Conservation (phyloP, 2,113 vertebrate species). For the Orientallactaga bullata region DNA sequence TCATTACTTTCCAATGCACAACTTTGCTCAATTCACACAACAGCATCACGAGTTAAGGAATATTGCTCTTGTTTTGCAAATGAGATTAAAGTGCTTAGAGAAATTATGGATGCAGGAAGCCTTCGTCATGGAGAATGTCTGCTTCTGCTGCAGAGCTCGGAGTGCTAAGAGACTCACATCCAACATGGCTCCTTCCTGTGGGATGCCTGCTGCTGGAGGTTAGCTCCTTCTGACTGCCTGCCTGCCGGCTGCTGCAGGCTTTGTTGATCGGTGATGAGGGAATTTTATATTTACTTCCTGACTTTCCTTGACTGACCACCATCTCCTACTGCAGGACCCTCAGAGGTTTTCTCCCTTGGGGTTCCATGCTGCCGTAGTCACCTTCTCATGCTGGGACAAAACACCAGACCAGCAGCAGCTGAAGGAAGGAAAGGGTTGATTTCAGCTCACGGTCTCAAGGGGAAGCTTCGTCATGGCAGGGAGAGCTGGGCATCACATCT, state of each 20-base stretch:
- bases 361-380: too few relatives aligned
- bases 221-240: rapidly evolving
- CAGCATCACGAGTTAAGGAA: neutral
- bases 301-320: rapidly evolving
- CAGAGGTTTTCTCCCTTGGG: neutral
- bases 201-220: rapidly evolving
- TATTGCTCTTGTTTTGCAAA: neutral
- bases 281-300: rapidly evolving
- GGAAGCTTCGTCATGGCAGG: too few relatives aligned
- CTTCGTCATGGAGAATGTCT: neutral
- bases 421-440: too few relatives aligned
- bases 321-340: neutral
- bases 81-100: neutral
- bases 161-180: neutral
- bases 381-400: too few relatives aligned
- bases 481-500: too few relatives aligned
- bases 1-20: neutral
- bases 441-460: too few relatives aligned
- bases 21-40: neutral
- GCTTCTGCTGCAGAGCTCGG: neutral
- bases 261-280: too few relatives aligned
- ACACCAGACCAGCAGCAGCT: too few relatives aligned
- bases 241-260: rapidly evolving
- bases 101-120: neutral
- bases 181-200: too few relatives aligned